These are phyloP conservation scores for Aleiodes testaceus DNA, from an alignment of 2,888 invertebrate species.

Conservation along the genomic window DNA sequence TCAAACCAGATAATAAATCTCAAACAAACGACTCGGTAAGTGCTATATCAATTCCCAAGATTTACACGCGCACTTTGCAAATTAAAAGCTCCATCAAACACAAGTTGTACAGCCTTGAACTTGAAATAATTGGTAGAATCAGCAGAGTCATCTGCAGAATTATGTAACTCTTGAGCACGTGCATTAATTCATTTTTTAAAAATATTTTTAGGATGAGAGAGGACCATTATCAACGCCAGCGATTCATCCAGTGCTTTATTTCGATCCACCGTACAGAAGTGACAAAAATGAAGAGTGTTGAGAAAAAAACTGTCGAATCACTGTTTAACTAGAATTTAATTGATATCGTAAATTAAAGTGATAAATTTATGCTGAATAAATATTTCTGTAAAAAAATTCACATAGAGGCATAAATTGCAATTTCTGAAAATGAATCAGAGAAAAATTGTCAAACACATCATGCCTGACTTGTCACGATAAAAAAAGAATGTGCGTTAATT, in stretches of 20 bases:
- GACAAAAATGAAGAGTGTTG: constrained; percentile 11
- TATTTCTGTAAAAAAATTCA: background rate
- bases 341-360: background rate
- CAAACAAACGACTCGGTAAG: constrained; percentile 37
- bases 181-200: background rate
- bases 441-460: background rate
- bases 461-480: background rate
- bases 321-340: background rate
- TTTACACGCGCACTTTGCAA: background rate
- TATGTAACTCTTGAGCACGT: background rate
- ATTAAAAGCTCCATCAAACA: background rate
- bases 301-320: background rate
- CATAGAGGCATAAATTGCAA: background rate
- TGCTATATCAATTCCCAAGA: background rate
- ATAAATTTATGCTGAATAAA: constrained; percentile 5
- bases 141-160: background rate
- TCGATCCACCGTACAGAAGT: background rate
- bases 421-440: background rate
- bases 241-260: constrained; percentile 8
- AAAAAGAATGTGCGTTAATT: background rate
- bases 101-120: constrained; percentile 9
- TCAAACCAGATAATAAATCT: constrained; percentile 33
- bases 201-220: background rate
- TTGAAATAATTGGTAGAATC: constrained; percentile 11
- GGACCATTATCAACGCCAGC: background rate